Percentiles rank a stretch among this genome's conserved stretches.
These are phyloP conservation scores for Drosophila putrida DNA, from an alignment of 2,888 invertebrate genomes.

Conservation along the genomic window DNA sequence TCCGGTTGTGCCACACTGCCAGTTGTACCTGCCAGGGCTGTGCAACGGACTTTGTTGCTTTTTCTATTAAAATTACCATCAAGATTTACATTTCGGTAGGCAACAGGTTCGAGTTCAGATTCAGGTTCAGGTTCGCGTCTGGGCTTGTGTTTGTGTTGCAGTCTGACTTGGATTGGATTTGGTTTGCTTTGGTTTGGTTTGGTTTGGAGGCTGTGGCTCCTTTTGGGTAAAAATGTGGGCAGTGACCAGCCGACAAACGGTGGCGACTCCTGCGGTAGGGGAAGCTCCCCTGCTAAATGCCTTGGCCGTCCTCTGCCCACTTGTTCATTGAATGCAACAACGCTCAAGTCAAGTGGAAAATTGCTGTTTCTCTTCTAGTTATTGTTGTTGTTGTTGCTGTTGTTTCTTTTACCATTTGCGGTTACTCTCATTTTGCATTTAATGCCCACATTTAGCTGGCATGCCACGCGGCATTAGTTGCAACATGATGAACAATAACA, in stretches of 20 bases:
- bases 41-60: conserved; percentile 61
- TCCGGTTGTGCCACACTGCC: neutral
- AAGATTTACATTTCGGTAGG: conserved; percentile 82
- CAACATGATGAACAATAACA: conserved; percentile 45
- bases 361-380: conserved; percentile 43
- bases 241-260: conserved; percentile 44
- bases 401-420: conserved; percentile 52
- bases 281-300: conserved; percentile 59
- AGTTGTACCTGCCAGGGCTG: conserved; percentile 35
- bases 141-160: conserved; percentile 19
- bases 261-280: conserved; percentile 33
- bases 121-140: conserved; percentile 23
- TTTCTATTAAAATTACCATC: conserved; percentile 83
- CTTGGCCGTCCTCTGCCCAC: conserved; percentile 64
- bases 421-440: conserved; percentile 77
- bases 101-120: conserved; percentile 70
- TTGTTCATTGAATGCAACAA: conserved; percentile 43
- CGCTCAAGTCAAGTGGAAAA: conserved; percentile 83
- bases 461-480: conserved; percentile 55
- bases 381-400: conserved; percentile 15
- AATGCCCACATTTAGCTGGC: conserved; percentile 78
- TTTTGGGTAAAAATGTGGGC: conserved; percentile 76
- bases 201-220: conserved; percentile 48
- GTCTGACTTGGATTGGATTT: conserved; percentile 10
- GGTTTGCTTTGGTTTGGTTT: conserved; percentile 11